Evolutionary conservation across 2,888 invertebrate genomes (phyloP).

Genomic region (Ormyrus thymus): DNA sequence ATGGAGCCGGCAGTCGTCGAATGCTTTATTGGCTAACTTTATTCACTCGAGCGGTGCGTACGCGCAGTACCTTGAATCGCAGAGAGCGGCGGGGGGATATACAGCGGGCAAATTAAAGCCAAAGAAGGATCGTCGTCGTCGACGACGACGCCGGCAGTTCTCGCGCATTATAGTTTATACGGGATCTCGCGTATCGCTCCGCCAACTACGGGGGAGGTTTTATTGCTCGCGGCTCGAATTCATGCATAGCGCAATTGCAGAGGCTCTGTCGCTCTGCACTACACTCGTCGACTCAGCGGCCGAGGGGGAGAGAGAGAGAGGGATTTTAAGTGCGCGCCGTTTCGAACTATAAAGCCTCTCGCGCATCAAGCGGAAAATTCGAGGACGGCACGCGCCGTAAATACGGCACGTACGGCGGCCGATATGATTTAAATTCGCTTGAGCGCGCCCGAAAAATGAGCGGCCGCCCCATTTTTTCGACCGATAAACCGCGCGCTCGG

Average conservation of each 20-base stretch:
- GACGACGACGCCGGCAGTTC: not conserved
- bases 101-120: not conserved
- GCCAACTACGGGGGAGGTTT: not conserved
- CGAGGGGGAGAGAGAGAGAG: not conserved
- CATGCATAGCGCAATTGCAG: not conserved
- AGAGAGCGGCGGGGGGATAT: not conserved
- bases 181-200: not conserved
- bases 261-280: no score
- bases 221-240: conserved; percentile 14
- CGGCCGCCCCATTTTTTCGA: no score
- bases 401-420: not conserved
- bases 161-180: conserved; percentile 30
- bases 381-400: not conserved
- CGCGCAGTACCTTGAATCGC: not conserved
- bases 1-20: not conserved
- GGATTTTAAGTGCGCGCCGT: not conserved
- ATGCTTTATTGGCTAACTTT: conserved; percentile 67
- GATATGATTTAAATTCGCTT: conserved; percentile 8
- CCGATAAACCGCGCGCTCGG: no score
- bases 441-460: not conserved
- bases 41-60: conserved; percentile 59
- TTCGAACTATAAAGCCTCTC: not conserved
- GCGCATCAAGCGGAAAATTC: conserved; percentile 17
- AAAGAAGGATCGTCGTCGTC: conserved; percentile 12
- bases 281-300: not conserved